Evolutionary conservation across 2,113 vertebrate species (phyloP).

Genomic region (Phasianus colchicus): DNA sequence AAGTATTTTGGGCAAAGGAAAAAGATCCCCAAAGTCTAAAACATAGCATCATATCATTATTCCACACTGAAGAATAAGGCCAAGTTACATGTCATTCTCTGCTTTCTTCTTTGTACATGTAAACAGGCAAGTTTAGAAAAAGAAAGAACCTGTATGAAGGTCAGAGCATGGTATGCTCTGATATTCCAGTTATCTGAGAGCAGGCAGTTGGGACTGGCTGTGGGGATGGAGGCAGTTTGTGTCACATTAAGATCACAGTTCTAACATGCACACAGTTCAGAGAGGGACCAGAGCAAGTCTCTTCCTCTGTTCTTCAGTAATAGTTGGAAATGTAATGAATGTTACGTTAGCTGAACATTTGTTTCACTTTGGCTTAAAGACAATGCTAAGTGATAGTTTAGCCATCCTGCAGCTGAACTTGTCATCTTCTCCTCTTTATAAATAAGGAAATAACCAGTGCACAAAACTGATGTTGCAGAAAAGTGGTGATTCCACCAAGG

Average conservation of each 20-base stretch:
- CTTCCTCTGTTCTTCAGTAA: background rate
- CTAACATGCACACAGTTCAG: background rate
- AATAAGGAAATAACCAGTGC: background rate
- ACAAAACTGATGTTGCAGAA: background rate
- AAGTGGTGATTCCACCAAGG: background rate
- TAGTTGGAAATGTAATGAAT: background rate
- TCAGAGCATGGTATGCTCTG: background rate
- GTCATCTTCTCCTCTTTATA: background rate
- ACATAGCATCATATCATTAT: background rate
- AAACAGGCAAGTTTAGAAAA: background rate
- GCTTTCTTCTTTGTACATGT: no score
- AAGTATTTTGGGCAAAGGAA: background rate
- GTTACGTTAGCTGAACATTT: background rate
- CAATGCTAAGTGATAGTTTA: background rate
- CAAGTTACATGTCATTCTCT: no score
- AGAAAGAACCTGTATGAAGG: background rate
- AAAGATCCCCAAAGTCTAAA: background rate
- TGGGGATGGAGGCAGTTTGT: fast-evolving
- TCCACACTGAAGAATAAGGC: background rate
- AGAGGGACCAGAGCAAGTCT: background rate
- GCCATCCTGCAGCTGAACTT: background rate
- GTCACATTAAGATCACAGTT: background rate
- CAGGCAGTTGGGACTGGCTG: background rate
- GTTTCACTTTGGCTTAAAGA: background rate
- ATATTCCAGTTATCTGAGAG: background rate